phyloP scores from a whole-genome alignment of 2,797 vertebrate species.

The Salmo trutta region DNA sequence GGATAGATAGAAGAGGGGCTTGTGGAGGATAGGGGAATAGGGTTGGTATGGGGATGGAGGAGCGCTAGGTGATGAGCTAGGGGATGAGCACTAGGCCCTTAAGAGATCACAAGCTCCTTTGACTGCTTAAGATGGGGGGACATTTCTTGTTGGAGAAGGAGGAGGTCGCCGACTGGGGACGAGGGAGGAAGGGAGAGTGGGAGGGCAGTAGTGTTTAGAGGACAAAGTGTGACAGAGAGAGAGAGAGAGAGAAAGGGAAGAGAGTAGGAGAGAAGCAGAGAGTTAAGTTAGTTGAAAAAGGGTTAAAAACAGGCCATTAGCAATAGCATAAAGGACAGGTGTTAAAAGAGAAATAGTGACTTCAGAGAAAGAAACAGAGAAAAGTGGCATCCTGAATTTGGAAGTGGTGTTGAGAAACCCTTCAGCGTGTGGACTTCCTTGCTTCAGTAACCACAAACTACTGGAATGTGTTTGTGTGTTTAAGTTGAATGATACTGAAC shows the following conservation, averaged over 20 bases:
- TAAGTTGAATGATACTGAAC: no score
- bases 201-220: background rate
- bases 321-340: conserved; percentile 2
- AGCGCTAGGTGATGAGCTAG: no score
- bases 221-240: background rate
- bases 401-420: background rate
- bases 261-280: background rate
- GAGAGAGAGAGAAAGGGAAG: background rate
- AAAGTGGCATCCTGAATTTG: background rate
- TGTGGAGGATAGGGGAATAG: conserved; percentile 48
- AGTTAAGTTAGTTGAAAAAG: background rate
- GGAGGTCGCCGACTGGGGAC: conserved; percentile 74
- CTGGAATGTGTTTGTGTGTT: no score
- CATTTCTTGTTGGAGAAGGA: conserved; percentile 79
- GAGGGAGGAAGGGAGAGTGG: background rate
- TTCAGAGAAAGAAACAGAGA: background rate
- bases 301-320: conserved; percentile 1
- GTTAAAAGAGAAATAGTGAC: conserved; percentile 2
- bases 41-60: no score
- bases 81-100: background rate
- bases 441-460: no score
- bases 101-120: conserved; percentile 15
- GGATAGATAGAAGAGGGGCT: conserved; percentile 31
- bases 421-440: no score
- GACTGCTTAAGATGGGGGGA: conserved; percentile 66